A percentile compares a stretch with the other conserved stretches of the same genome.
phyloP scores from a whole-genome alignment of 2,888 invertebrate species.

The Eumacrocentrus americanus region DNA sequence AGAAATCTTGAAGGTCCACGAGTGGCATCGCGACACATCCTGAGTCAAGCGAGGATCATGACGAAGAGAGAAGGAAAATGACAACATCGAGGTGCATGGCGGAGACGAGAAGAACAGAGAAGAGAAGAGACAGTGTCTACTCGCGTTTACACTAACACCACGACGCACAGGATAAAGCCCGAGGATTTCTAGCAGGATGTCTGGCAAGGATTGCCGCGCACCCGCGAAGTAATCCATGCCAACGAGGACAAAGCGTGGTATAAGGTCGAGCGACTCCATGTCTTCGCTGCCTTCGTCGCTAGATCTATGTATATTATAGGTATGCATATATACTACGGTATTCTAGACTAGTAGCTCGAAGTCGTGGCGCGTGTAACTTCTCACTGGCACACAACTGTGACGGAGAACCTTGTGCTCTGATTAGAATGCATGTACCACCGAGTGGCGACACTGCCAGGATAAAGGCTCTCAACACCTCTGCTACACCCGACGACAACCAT shows the following conservation, averaged over 20 bases:
- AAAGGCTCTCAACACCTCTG: conserved; percentile 3
- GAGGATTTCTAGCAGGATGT: conserved; percentile 6
- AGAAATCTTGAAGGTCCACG: no score
- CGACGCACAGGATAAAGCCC: conserved; percentile 5
- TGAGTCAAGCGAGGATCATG: no score
- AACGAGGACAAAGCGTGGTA: conserved; percentile 13
- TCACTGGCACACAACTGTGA: conserved; percentile 3
- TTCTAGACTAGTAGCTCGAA: no score
- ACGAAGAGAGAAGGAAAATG: no score
- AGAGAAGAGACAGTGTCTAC: no score
- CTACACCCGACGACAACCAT: background rate
- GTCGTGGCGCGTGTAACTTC: background rate
- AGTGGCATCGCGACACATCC: no score
- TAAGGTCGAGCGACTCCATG: conserved; percentile 1
- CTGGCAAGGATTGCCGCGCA: conserved; percentile 15
- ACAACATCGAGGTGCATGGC: no score
- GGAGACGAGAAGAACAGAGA: no score
- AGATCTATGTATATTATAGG: background rate
- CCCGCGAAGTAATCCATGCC: conserved; percentile 13
- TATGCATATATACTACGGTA: no score
- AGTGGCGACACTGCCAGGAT: background rate
- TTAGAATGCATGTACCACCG: conserved; percentile 1
- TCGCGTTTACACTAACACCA: conserved; percentile 30
- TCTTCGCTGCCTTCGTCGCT: background rate
- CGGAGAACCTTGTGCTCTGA: background rate